Base-by-base conservation (phyloP, 2,888 invertebrate genomes). In the Gastrophysa polygoni region DNA sequence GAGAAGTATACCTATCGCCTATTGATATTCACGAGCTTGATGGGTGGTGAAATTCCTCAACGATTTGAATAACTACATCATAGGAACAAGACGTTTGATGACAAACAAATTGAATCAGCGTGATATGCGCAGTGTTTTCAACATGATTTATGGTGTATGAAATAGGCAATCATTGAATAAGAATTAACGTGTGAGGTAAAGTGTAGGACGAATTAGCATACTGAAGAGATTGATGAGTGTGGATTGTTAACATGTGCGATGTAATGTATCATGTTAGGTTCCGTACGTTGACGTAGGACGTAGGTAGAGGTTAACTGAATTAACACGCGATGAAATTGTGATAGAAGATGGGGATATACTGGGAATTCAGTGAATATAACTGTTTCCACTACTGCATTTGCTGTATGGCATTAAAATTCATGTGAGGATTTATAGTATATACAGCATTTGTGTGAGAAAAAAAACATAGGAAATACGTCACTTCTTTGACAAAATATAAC, bases 71-170 rank as follows among this genome's bases (percentile, higher is more conserved):
- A 32, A 5, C n/a, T n/a, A n/a, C n/a, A n/a, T n/a, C n/a, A n/a
- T n/a, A n/a, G n/a, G n/a, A n/a, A n/a, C n/a, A n/a, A 24, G 24
- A 18, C 16, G 16, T 14, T 34, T 55, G 58, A 62, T 52, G 62
- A 58, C 62, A 58, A 48, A 56, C 59, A 59, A 63, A 63, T 63
- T 63, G 46, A 56, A 63, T 51, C 46, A 43, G 51, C 63, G 55
- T 59, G 59, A 63, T 59, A 63, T 59, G 59, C 59, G 59, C 58
- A 48, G 52, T 28, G 29, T 32, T 49, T 60, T 38, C 21, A 2
- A 52, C 3, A 57, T 62, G 62, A 62, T 62, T 58, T 62, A 62
- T 62, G 28, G 46, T 44, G 29, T 62, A 58, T 54, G 54, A 62
- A 61, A 54, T 43, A 48, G 62, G 49, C 57, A 54, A 62, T 57